Evolutionary conservation across 2,888 invertebrate species (phyloP).

Genomic region (Eubasilissa splendida): DNA sequence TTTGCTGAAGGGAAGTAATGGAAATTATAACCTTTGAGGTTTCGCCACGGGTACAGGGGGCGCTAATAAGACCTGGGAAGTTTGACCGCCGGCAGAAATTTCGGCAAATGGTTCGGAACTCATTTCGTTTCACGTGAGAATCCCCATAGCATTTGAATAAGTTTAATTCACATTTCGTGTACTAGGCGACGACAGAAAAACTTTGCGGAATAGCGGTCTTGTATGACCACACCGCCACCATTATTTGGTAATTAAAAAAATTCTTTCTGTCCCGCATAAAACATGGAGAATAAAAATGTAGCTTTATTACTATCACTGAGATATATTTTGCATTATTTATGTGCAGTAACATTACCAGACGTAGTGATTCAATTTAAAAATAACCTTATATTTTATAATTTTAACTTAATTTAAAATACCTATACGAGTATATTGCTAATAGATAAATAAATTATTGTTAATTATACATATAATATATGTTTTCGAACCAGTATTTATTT

Average conservation of each 20-base stretch:
- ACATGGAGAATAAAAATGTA: not conserved
- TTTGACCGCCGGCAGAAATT: slow-evolving; percentile 42
- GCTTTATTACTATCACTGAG: too few species aligned
- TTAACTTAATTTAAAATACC: too few species aligned
- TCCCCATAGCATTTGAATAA: slow-evolving; percentile 40
- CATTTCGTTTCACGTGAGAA: slow-evolving; percentile 36
- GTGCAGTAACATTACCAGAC: too few species aligned
- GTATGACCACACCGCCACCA: not conserved
- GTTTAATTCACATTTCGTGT: slow-evolving; percentile 50
- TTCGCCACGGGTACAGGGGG: slow-evolving; percentile 14
- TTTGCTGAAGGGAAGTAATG: slow-evolving; percentile 2
- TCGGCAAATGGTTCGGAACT: slow-evolving; percentile 28
- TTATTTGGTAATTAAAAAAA: not conserved
- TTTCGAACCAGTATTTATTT: too few species aligned
- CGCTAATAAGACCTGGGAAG: slow-evolving; percentile 44
- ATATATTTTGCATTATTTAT: too few species aligned
- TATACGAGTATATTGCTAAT: too few species aligned
- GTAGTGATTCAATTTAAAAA: too few species aligned
- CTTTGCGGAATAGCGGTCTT: slow-evolving; percentile 10
- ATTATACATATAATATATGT: too few species aligned
- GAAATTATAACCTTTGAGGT: slow-evolving; percentile 37
- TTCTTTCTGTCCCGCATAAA: slow-evolving; percentile 3
- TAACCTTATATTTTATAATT: too few species aligned
- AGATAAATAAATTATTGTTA: too few species aligned
- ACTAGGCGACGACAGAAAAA: slow-evolving; percentile 10